These are phyloP conservation scores for Onchidella celtica DNA, from an alignment of 2,888 invertebrate genomes.

Conservation along the genomic window DNA sequence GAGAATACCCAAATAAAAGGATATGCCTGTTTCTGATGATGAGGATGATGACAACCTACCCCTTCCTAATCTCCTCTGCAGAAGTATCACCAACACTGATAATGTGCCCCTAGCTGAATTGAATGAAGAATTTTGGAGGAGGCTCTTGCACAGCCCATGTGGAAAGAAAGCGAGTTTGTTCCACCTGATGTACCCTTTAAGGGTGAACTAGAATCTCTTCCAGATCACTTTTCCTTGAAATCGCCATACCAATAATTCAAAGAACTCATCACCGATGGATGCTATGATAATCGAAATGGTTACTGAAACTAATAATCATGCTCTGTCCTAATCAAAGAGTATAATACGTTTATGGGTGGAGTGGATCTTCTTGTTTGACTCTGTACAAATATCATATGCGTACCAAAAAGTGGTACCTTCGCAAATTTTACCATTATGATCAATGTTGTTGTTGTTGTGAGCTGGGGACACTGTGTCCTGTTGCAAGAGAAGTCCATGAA, in stretches of 20 bases:
- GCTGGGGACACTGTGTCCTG: neutral
- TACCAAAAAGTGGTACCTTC: neutral
- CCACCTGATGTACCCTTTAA: neutral
- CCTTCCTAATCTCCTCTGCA: too few relatives aligned
- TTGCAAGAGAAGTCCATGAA: neutral
- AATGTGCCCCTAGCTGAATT: neutral
- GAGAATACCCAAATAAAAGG: neutral
- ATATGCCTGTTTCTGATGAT: neutral
- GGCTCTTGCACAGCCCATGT: too few relatives aligned
- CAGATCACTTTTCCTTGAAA: neutral
- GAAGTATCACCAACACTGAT: too few relatives aligned
- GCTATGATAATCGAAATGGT: too few relatives aligned
- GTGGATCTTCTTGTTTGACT: constrained; percentile 1
- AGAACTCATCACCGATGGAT: too few relatives aligned
- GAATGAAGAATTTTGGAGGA: too few relatives aligned
- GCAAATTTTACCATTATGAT: neutral
- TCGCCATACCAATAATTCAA: neutral
- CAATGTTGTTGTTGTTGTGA: neutral
- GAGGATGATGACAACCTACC: neutral
- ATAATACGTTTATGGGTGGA: neutral
- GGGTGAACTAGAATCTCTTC: neutral
- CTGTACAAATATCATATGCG: neutral
- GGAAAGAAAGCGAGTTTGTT: neutral
- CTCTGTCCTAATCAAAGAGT: neutral
- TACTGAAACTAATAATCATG: neutral